Evolutionary conservation across 2,113 vertebrate genomes (phyloP).

Genomic region (Notiomystis cincta): DNA sequence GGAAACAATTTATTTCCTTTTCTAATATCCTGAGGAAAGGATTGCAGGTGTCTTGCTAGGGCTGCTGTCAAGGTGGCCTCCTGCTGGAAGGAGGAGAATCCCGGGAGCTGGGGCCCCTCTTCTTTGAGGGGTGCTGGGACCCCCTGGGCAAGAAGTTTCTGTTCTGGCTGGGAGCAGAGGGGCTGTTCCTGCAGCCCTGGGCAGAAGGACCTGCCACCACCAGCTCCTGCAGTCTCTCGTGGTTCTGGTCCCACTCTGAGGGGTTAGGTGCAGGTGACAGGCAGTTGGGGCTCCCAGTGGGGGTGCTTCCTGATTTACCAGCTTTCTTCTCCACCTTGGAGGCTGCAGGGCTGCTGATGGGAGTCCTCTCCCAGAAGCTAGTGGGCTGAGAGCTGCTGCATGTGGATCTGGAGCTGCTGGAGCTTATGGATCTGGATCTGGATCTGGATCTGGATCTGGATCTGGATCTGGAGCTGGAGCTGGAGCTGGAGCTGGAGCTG

Average conservation of each 20-base stretch:
- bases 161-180: not conserved
- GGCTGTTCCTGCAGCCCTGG: not conserved
- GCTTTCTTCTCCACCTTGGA: not conserved
- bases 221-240: not conserved
- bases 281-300: not conserved
- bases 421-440: not conserved
- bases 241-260: not conserved
- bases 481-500: not conserved
- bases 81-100: not conserved
- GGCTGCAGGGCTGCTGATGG: not conserved
- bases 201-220: not conserved
- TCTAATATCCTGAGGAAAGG: not conserved
- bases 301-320: not conserved
- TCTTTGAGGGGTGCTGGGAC: not conserved
- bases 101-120: not conserved
- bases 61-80: fast-evolving
- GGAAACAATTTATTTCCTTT: not conserved
- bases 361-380: not conserved
- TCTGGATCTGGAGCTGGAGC: not conserved
- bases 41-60: not conserved
- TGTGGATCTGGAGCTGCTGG: not conserved
- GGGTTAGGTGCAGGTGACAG: too few species aligned
- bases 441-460: not conserved
- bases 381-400: not conserved
- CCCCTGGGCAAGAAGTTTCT: not conserved